Evolutionary conservation across 2,888 invertebrate species (phyloP).

Genomic region (Nineta flava): DNA sequence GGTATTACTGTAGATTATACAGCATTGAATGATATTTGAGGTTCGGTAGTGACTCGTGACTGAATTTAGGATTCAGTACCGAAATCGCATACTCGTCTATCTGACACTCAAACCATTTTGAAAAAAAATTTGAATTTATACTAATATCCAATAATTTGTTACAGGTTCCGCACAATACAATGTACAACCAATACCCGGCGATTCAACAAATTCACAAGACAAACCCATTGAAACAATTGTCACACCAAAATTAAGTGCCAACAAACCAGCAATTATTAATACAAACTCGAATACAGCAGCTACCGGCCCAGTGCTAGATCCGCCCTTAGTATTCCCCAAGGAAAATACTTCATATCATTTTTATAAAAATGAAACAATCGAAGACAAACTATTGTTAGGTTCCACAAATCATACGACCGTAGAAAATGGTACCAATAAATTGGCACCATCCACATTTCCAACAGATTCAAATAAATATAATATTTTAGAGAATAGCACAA

Average conservation of each 20-base stretch:
- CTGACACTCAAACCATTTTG: no score
- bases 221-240: background rate
- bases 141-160: background rate
- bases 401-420: no score
- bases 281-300: background rate
- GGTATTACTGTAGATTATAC: no score
- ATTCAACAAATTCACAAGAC: background rate
- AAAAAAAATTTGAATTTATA: no score
- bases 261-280: background rate
- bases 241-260: background rate
- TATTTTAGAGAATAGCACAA: no score
- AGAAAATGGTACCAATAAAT: no score
- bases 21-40: no score
- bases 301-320: background rate
- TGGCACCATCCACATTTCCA: no score
- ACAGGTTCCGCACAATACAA: background rate
- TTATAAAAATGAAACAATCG: background rate
- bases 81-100: no score
- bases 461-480: no score
- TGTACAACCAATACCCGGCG: background rate
- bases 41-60: no score
- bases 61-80: no score
- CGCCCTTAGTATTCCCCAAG: background rate
- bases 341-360: background rate
- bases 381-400: background rate